Evolutionary conservation across 2,888 invertebrate species (phyloP).

Genomic region (Chloroclysta siterata): DNA sequence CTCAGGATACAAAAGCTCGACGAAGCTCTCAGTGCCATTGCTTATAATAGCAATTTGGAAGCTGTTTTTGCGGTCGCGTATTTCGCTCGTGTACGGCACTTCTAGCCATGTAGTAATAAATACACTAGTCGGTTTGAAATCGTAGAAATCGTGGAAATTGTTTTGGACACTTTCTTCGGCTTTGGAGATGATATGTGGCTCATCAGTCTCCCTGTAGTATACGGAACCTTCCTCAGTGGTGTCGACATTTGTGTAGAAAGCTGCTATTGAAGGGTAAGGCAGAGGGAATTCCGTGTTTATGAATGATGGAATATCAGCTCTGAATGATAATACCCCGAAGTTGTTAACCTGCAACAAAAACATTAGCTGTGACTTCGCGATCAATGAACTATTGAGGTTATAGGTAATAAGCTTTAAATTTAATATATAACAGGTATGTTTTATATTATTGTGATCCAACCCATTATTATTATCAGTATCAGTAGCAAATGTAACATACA

Average conservation of each 20-base stretch:
- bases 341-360: slow-evolving; percentile 90
- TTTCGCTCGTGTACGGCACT: slow-evolving; percentile 90
- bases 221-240: slow-evolving; percentile 89
- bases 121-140: slow-evolving; percentile 91
- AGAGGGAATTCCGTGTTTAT: slow-evolving; percentile 95
- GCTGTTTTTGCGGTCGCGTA: slow-evolving; percentile 92
- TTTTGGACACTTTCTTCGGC: slow-evolving; percentile 89
- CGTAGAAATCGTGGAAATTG: slow-evolving; percentile 88
- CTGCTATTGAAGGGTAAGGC: slow-evolving; percentile 95
- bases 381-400: neutral
- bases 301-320: slow-evolving; percentile 94
- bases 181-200: slow-evolving; percentile 85
- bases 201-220: slow-evolving; percentile 89
- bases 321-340: slow-evolving; percentile 95
- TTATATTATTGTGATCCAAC: neutral
- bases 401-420: neutral
- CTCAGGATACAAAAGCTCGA: slow-evolving; percentile 94
- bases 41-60: slow-evolving; percentile 90
- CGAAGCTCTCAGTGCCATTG: slow-evolving; percentile 92
- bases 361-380: neutral
- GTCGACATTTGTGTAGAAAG: slow-evolving; percentile 96
- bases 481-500: slow-evolving; percentile 34
- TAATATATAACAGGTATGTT: neutral
- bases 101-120: slow-evolving; percentile 96
- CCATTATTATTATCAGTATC: slow-evolving; percentile 5